Evolutionary conservation across 2,113 vertebrate species (phyloP), one percentile per base, ranked within the genome.

Genomic region (Bucco capensis): DNA sequence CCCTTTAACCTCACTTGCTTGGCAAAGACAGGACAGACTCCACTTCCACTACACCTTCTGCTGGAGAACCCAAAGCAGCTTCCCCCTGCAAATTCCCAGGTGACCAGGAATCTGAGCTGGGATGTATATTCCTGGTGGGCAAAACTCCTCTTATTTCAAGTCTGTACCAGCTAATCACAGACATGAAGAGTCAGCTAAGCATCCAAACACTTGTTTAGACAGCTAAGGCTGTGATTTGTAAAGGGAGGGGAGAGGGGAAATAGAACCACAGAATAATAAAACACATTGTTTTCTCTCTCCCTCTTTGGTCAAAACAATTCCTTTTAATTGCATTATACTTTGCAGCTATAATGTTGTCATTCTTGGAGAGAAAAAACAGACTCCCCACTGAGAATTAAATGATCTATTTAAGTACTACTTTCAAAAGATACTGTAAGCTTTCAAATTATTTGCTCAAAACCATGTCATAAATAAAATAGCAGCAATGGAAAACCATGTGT

Each of bases 61-160:
- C 37, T 4, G 3, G 27, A 61, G 24, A 24, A 14, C 19, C 27
- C 37, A 51, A 25, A 15, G 42, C 61, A 28, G 73, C 22, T 28
- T 14, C 15, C 49, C 25, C 49, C 25, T 30, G n/a, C 47, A 35
- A 40, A 10, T 5, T 24, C n/a, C n/a, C 31, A 17, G 16, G 33
- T 47, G 31, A 65, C 4, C 16, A 50, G 12, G 24, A 28, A 31
- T 11, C 8, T 0, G 3, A 70, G 44, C 46, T 23, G n/a, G 11
- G 19, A 27, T 5, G 15, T 6, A 35, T 8, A 5, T 5, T 24
- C 0, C 19, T 4, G 6, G 11, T 9, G 23, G 11, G 18, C 56
- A 58, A 46, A 80, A 86, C 4, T 14, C 69, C 57, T n/a, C 27
- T 15, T 37, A 49, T 40, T 38, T 57, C 2, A 1, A 25, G 7